These are phyloP conservation scores for Ceyx erithaca DNA, from an alignment of 2,797 vertebrate species.

Conservation along the genomic window DNA sequence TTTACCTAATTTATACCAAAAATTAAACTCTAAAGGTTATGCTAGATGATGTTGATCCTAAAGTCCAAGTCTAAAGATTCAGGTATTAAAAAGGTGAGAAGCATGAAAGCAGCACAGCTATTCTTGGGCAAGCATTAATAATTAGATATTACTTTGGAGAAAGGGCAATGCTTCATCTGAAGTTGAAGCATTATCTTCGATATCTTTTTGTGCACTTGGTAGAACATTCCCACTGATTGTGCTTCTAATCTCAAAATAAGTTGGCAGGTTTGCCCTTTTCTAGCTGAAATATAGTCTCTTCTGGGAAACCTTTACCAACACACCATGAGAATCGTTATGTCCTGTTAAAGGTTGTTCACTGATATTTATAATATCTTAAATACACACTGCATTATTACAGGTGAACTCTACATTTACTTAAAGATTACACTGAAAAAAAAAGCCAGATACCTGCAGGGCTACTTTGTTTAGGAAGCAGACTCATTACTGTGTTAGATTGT, in stretches of 20 bases:
- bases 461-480: not conserved
- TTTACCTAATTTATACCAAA: conserved; percentile 38
- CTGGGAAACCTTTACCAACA: conserved; percentile 64
- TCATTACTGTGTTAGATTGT: not conserved
- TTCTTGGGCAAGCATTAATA: conserved; percentile 67
- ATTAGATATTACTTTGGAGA: conserved; percentile 74
- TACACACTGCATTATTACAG: conserved; percentile 57
- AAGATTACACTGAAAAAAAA: conserved; percentile 60
- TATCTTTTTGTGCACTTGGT: conserved; percentile 64
- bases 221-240: conserved; percentile 59
- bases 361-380: conserved; percentile 70
- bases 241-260: conserved; percentile 72
- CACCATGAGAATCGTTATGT: conserved; percentile 64
- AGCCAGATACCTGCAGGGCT: not conserved
- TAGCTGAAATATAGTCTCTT: conserved; percentile 71
- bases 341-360: conserved; percentile 74
- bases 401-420: conserved; percentile 61
- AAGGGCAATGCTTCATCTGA: conserved; percentile 76
- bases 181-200: conserved; percentile 67
- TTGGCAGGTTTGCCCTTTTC: conserved; percentile 77
- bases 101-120: conserved; percentile 41
- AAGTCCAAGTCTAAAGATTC: conserved; percentile 19
- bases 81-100: conserved; percentile 47
- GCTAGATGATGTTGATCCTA: not conserved
- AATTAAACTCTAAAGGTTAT: conserved; percentile 56